Evolutionary conservation across 2,113 vertebrate genomes (phyloP), one percentile per base, ranked within the genome.

Genomic region (Ophthalmolycus amberensis): DNA sequence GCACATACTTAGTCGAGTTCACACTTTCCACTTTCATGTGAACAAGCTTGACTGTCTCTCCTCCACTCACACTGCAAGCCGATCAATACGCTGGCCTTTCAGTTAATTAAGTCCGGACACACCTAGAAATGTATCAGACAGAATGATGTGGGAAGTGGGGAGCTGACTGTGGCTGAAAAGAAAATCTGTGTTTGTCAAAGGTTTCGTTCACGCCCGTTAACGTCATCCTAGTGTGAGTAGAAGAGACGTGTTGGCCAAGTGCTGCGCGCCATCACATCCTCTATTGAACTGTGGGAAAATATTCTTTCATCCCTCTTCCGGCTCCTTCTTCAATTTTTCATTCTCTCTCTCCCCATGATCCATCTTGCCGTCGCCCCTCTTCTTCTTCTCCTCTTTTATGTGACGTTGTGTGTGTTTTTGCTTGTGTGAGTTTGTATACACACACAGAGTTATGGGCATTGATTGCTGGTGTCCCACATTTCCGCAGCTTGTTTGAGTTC

Each of bases 71-170:
- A 52, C 74, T 63, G 22, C 32, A 25, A 40, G 75, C 14, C 34
- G 18, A 89, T 91, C 85, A 59, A 91, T 90, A 84, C 63, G 0
- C 62, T 25, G 58, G 62, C 75, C 71, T 89, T 86, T 91, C 75
- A 88, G 75, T 74, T 83, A 75, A 90, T 89, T 56, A 82, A 69
- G 20, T 37, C 37, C 44, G 20, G 77, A 83, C 69, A 76, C 56
- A 63, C 71, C 29, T 48, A 9, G 18, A 68, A 40, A 48, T 50
- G 25, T 6, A 71, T n/a, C 42, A 40, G 50, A 18, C 37, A 18
- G 52, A 60, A 14, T 20, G 15, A 62, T 27, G 62, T 3, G 37
- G 25, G 60, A 7, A 44, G 50, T 20, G 29, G 18, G 29, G 11
- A 9, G 60, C 46, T 37, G 40, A 54, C 38, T 54, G 29, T 6